Base-by-base conservation (phyloP, 2,888 invertebrate genomes). In the Ethmia dodecea region DNA sequence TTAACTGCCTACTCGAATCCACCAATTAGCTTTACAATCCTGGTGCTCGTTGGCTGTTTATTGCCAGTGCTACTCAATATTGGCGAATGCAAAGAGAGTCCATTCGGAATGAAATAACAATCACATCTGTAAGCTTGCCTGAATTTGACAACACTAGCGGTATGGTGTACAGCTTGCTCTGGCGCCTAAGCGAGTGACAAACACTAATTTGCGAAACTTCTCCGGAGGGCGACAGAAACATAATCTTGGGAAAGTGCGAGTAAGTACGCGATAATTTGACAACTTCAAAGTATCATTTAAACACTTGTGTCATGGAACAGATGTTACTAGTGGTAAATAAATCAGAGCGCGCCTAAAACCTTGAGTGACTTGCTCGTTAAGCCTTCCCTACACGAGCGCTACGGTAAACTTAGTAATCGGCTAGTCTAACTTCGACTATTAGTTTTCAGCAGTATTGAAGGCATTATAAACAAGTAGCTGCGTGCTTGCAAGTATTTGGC, bases 261-360 rank as follows among this genome's bases (percentile, higher is more conserved):
- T 57, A 60, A 64, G 63, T 65, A 61, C 55, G 62, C 68, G 78
- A 66, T 78, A 79, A 79, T 80, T 77, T 73, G 75, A 72, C 71
- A 74, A 78, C 67, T 78, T 81, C 69, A 76, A 80, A 79, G 66
- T 79, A 69, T 77, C 72, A 70, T 79, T 79, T 71, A 68, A 63
- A 58, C 50, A 60, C 60, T 60, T 49, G 62, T 69, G 66, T 74
- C 65, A 62, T 51, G 62, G 53, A 72, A 63, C 81, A 78, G 74
- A 76, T 78, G 79, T 63, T 60, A 52, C 62, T 65, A 61, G 69
- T 72, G 74, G 65, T 70, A 72, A 75, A 77, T 74, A 77, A 73
- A 75, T 75, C 73, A 66, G 58, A 53, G 48, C 55, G 47, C 55
- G 62, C 54, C 66, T 67, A 63, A 67, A 70, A 59, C 56, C 59